Percentiles rank a stretch among this genome's conserved stretches.
These are phyloP conservation scores for Lates calcarifer DNA, from an alignment of 2,113 vertebrate genomes.

Conservation along the genomic window DNA sequence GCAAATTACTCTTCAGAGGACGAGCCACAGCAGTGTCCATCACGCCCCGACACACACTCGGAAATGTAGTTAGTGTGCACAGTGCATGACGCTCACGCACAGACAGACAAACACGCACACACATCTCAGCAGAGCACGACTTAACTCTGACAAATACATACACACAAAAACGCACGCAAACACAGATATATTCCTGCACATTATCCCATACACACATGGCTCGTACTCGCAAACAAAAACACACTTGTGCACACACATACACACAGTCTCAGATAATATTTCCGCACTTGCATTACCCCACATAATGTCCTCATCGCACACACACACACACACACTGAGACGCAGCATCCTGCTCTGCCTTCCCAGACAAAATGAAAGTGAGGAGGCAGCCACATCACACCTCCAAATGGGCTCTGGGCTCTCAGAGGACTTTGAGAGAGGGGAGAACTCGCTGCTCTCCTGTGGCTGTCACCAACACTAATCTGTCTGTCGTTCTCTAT, in stretches of 20 bases:
- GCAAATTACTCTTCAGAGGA: constrained; percentile 71
- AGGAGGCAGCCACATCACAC: constrained; percentile 74
- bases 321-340: constrained; percentile 15
- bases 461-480: constrained; percentile 67
- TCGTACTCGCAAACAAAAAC: constrained; percentile 2
- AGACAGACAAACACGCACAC: constrained; percentile 16
- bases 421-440: constrained; percentile 70
- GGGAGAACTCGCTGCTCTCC: constrained; percentile 56
- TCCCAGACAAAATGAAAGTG: constrained; percentile 70
- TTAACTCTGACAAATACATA: constrained; percentile 18
- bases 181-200: neutral
- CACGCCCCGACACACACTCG: constrained; percentile 56
- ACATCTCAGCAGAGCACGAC: constrained; percentile 19
- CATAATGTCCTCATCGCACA: constrained; percentile 33
- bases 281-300: constrained; percentile 12
- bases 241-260: constrained; percentile 5
- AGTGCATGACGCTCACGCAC: constrained; percentile 22
- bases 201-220: neutral
- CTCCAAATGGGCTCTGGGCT: constrained; percentile 73
- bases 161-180: neutral
- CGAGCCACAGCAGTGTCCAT: constrained; percentile 64
- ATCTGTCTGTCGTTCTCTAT: constrained; percentile 43
- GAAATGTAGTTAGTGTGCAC: constrained; percentile 58
- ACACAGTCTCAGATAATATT: constrained; percentile 22
- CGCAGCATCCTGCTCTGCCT: constrained; percentile 48